Percentiles rank a stretch among this genome's conserved stretches.
phyloP scores from a whole-genome alignment of 1,140 invertebrate species.

The Microplitis mediator region DNA sequence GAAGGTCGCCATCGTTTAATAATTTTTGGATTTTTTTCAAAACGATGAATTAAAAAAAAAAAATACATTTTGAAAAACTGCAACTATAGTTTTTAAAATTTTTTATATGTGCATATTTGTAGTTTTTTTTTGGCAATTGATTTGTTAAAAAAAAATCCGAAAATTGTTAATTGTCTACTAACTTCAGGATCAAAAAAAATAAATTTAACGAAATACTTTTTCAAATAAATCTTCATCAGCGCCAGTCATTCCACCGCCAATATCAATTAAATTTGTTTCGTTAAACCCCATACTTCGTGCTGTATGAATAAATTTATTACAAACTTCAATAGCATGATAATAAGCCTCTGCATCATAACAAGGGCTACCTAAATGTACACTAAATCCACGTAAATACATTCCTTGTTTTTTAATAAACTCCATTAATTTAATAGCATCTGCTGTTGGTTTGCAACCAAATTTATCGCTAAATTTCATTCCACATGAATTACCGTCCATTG shows the following conservation, averaged over 20 bases:
- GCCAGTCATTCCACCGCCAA: slow-evolving; percentile 87
- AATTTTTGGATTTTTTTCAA: too few relatives aligned
- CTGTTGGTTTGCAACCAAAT: slow-evolving; percentile 86
- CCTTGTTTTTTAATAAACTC: slow-evolving; percentile 73
- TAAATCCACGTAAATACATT: slow-evolving; percentile 81
- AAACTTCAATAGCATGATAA: slow-evolving; percentile 70
- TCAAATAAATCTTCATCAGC: slow-evolving; percentile 63
- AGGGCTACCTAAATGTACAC: slow-evolving; percentile 87
- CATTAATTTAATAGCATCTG: slow-evolving; percentile 79
- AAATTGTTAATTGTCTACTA: too few relatives aligned
- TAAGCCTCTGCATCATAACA: slow-evolving; percentile 77
- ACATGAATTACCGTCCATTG: slow-evolving; percentile 70
- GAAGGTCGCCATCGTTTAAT: too few relatives aligned
- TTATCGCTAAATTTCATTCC: slow-evolving; percentile 89
- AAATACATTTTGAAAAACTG: too few relatives aligned
- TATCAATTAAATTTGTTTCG: slow-evolving; percentile 76
- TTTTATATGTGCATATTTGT: too few relatives aligned
- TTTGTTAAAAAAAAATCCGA: too few relatives aligned
- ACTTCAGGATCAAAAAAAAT: too few relatives aligned
- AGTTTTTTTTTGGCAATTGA: too few relatives aligned
- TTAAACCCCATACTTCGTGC: slow-evolving; percentile 70
- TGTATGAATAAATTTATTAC: slow-evolving; percentile 71
- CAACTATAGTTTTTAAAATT: too few relatives aligned
- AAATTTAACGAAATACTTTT: slow-evolving; percentile 54
- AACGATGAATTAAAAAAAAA: too few relatives aligned